Evolutionary conservation across 2,797 vertebrate genomes (phyloP), one percentile per base, ranked within the genome.

Genomic region (Serranus cabrilla): DNA sequence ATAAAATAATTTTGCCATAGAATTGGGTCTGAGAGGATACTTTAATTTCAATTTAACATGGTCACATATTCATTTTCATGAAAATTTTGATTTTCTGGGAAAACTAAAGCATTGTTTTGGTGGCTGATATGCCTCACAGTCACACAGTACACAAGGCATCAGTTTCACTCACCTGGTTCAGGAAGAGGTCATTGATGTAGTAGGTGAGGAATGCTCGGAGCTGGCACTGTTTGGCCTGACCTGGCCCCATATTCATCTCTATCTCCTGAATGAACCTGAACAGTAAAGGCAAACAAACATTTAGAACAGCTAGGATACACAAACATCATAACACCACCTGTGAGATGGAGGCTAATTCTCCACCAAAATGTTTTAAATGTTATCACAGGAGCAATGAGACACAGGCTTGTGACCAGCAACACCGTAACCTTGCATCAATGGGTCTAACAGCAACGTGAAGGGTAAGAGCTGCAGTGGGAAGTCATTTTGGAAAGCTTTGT

Each of bases 161-260:
- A 10, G 16, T 63, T 60, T 76, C n/a, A 84, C 91, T 57, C 9
- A 96, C 95, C 88, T 99, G 98, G 85, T 90, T 97, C 78, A 99
- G 97, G 91, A 99, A 99, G 88, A 99, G 96, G 91, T 96, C 97
- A 54, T 98, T 99, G 94, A 99, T 99, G 93, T 99, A 99, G 88
- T 96, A 85, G 4, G 97, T 99, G 87, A 99, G 97, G 91, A 99
- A 99, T 59, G 97, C 96, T 7, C 96, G 90, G 34, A 99, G 96
- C 0, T 98, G 97, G 79, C 98, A 99, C 91, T 99, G 98, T 82
- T 99, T 99, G 82, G 92, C 91, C n/a, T 97, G 97, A 42, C 96
- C 94, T 3, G 96, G 94, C 16, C 96, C 97, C 95, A 98, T 95
- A 86, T 95, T 97, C 0, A 93, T 89, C 89, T 99, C 98, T 6